Evolutionary conservation across 2,888 invertebrate genomes (phyloP).

Genomic region (Dynastes tityus): DNA sequence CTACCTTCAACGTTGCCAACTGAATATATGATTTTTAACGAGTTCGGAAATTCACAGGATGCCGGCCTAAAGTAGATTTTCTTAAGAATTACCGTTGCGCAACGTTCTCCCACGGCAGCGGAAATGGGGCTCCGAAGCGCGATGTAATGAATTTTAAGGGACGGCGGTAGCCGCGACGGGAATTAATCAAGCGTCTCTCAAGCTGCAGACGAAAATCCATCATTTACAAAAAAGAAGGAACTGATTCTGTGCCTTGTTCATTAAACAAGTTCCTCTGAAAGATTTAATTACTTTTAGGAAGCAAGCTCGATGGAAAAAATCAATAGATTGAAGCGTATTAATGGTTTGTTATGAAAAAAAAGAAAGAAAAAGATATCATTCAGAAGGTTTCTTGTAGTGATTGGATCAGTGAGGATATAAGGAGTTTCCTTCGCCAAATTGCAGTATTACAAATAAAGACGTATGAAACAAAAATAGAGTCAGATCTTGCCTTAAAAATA

Average conservation of each 20-base stretch:
- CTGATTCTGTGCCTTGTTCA: background rate
- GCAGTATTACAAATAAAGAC: too few species aligned
- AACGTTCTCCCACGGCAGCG: slow-evolving; percentile 11
- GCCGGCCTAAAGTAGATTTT: slow-evolving; percentile 22
- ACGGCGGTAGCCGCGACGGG: background rate
- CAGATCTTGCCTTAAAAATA: too few species aligned
- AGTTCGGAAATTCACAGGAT: slow-evolving; percentile 15
- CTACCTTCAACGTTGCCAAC: background rate
- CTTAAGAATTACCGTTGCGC: slow-evolving; percentile 33
- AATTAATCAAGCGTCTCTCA: slow-evolving; percentile 18
- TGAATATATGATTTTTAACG: slow-evolving; percentile 17
- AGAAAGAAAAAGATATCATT: too few species aligned
- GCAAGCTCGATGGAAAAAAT: background rate
- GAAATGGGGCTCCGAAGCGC: slow-evolving; percentile 25
- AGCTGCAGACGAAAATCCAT: slow-evolving; percentile 14
- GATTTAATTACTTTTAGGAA: background rate
- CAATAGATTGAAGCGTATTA: background rate
- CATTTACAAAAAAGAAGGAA: background rate
- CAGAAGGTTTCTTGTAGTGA: too few species aligned
- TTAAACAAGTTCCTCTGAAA: background rate
- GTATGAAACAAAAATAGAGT: too few species aligned
- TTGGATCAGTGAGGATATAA: too few species aligned
- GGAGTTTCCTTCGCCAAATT: too few species aligned
- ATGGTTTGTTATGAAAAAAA: background rate
- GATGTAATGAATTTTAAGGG: slow-evolving; percentile 40